Evolutionary conservation across 2,113 vertebrate genomes (phyloP).

Genomic region (Dendropsophus ebraccatus): DNA sequence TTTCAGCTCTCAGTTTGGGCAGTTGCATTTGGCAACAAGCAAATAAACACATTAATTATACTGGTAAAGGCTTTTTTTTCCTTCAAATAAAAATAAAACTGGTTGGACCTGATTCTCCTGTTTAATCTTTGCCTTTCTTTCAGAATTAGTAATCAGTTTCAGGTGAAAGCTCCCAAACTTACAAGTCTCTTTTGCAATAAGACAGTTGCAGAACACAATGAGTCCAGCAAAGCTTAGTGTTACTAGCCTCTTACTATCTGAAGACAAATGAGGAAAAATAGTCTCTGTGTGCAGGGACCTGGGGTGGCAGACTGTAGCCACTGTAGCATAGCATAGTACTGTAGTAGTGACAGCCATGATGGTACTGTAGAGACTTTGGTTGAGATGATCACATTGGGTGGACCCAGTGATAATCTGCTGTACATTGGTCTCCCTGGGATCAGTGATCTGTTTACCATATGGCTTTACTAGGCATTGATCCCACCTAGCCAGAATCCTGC

Average conservation of each 20-base stretch:
- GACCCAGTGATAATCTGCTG: too few species aligned
- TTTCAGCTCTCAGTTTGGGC: neutral
- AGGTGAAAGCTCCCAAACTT: constrained; percentile 49
- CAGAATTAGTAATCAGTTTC: constrained; percentile 57
- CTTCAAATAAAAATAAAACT: constrained; percentile 58
- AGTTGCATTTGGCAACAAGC: constrained; percentile 38
- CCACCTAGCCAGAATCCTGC: too few species aligned
- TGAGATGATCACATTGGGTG: too few species aligned
- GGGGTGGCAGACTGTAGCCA: too few species aligned
- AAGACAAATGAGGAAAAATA: too few species aligned
- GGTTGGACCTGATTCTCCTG: constrained; percentile 51
- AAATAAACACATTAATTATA: constrained; percentile 54
- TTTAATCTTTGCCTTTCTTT: constrained; percentile 53
- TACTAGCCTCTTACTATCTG: neutral
- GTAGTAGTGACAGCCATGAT: too few species aligned
- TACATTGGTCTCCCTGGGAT: too few species aligned
- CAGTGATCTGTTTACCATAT: too few species aligned
- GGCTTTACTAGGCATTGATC: too few species aligned
- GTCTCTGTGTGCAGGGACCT: too few species aligned
- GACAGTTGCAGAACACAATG: constrained; percentile 35
- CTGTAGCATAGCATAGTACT: too few species aligned
- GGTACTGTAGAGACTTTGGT: too few species aligned
- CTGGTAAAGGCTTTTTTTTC: constrained; percentile 41
- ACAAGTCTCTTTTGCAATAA: constrained; percentile 34
- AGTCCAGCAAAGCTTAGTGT: neutral